Evolutionary conservation across 23 tunicate species (phyloP), one percentile per base, ranked within the genome.

Genomic region (Styela clava): DNA sequence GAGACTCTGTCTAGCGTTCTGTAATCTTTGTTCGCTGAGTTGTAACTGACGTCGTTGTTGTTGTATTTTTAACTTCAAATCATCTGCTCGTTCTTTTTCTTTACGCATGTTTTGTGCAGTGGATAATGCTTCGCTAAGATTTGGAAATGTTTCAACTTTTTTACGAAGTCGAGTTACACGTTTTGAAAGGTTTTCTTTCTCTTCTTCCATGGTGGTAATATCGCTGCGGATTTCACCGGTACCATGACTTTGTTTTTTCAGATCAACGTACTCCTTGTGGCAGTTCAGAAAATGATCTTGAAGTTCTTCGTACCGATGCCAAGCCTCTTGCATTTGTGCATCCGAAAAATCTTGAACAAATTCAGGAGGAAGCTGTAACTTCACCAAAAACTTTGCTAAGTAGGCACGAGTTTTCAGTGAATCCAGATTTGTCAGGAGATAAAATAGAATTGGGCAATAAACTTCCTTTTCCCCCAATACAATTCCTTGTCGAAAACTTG

Each of bases 161-260:
- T 87, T 93, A 19, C 89, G 88, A n/a, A 82, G 70, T 71, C 98
- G 52, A 31, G 91, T 89, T 18, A 93, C 98, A 79, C 86, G 87
- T 87, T 91, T 93, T 64, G 80, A 77, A n/a, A 93, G 81, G 67
- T 93, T 93, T 76, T 93, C 98, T 81, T 93, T 93, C 64, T 93
- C 98, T 22, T 93, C 98, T 35, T 93, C 98, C 98, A 93, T 93
- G 12, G 98, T 93, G 68, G 87, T 93, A 37, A 93, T 87, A 69
- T 93, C 98, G 5, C 64, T 51, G 29, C 90, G 84, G 9, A 93
- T 79, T 74, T 93, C 98, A 31, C 63, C 85, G 2, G 98, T 93
- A 12, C 98, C 93, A 51, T 74, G 86, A 70, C 89, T 88, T 35
- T 85, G 90, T 56, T 88, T 93, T 62, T 85, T 90, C 77, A 93